Base-by-base conservation (phyloP, 2,113 vertebrate species). In the Tichodroma muraria region DNA sequence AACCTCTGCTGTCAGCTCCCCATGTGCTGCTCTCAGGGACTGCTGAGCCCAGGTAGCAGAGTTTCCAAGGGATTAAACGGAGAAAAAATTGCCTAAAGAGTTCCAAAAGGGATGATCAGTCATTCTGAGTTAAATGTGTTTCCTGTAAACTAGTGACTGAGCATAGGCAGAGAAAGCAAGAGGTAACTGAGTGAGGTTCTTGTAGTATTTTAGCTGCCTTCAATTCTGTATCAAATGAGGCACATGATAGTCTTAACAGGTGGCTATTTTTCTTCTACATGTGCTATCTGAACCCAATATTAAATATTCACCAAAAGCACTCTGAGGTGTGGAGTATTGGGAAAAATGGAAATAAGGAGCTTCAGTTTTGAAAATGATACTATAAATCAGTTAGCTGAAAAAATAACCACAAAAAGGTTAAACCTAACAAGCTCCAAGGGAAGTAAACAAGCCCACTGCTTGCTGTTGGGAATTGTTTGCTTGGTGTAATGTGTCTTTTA, bases 1-100 rank as follows among this genome's bases (percentile, higher is more conserved):
- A 72, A 38, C 2, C 0, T 77, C 9, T 61, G 2, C 8, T 63
- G 31, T 40, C 23, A 42, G 11, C 2, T 77, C 3, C 5, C 0
- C 1, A 0, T 27, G 7, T n/a, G 42, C 42, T 56, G 38, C 15
- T 82, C 13, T 4, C 60, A 9, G 23, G 13, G 35, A n/a, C 9
- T 47, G 35, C 33, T 38, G 44, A 79, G 19, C 28, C 8, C 11
- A 42, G 33, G 75, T 38, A 69, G 19, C 2, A 52, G 65, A 44
- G 1, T 40, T 69, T 91, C 50, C 6, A 20, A 65, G 13, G 59
- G 50, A 82, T 76, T 88, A 85, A 72, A 31, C 8, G 21, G 11
- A 15, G 4, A 47, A 49, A n/a, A 68, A 42, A 25, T 2, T 17
- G 22, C 4, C 22, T 60, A 37, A 64, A 57, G 23, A 2, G 2